A percentile compares a stretch with the other conserved stretches of the same genome.
phyloP scores from a whole-genome alignment of 2,888 invertebrate genomes.

The Brenthis hecate region DNA sequence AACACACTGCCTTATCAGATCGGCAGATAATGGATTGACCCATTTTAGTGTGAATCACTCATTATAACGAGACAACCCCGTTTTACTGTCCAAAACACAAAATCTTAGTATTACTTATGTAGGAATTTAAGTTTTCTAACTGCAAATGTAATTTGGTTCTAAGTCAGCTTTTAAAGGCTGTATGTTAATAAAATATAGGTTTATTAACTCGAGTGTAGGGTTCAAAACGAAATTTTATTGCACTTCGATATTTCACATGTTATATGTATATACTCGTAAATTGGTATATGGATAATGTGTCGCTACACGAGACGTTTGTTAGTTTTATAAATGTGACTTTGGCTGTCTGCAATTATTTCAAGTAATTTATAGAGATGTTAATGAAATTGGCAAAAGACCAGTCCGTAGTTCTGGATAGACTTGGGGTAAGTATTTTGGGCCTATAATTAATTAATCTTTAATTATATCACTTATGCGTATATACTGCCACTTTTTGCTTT shows the following conservation, averaged over 20 bases:
- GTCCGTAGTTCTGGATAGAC: no score
- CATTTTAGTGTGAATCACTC: conserved; percentile 76
- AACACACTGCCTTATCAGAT: conserved; percentile 65
- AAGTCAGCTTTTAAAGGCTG: neutral
- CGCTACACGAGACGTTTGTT: no score
- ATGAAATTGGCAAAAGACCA: no score
- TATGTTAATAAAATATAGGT: conserved; percentile 7
- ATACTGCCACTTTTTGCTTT: no score
- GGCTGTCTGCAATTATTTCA: no score
- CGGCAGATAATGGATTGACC: conserved; percentile 77
- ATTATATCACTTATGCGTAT: no score
- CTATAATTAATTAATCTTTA: no score
- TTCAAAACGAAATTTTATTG: neutral
- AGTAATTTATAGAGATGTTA: no score
- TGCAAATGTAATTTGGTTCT: conserved; percentile 21
- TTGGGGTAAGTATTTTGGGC: no score
- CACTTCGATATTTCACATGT: neutral
- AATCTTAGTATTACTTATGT: conserved; percentile 12
- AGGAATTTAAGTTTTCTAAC: neutral
- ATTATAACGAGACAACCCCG: conserved; percentile 44
- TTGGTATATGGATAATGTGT: no score
- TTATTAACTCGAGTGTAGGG: neutral
- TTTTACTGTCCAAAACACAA: conserved; percentile 9
- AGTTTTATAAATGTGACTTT: no score
- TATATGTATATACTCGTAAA: neutral